Conservation (phyloP, 2,888 invertebrate genomes). For the Eupelmus urozonus region DNA sequence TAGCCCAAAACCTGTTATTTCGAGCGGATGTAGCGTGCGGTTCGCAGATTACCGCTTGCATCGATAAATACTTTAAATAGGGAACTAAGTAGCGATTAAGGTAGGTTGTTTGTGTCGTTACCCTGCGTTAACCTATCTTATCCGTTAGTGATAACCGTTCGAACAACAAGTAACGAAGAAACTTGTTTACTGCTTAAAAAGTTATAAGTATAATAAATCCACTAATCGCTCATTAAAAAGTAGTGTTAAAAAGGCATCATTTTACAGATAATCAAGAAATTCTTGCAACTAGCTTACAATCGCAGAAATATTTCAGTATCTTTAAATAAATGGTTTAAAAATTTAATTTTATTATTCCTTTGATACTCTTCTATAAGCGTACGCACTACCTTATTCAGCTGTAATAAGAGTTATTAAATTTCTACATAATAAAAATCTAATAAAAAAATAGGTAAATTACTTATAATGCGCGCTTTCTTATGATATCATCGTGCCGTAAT, state of each 20-base stretch:
- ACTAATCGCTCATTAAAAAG: too few species aligned
- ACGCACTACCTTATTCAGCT: too few species aligned
- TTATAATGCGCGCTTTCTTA: neutral
- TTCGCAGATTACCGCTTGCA: slow-evolving; percentile 35
- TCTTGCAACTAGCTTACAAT: too few species aligned
- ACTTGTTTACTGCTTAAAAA: slow-evolving; percentile 61
- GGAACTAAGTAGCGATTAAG: slow-evolving; percentile 52
- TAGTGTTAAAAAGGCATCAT: too few species aligned
- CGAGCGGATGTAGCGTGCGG: slow-evolving; percentile 32
- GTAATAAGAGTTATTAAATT: too few species aligned
- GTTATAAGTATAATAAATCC: slow-evolving; percentile 36
- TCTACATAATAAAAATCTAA: too few species aligned
- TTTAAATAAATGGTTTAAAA: too few species aligned
- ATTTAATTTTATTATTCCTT: too few species aligned
- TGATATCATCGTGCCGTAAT: slow-evolving; percentile 21
- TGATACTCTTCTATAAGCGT: too few species aligned
- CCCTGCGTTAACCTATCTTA: slow-evolving; percentile 60
- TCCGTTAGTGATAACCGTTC: slow-evolving; percentile 55
- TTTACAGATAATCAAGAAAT: too few species aligned
- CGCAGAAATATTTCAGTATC: too few species aligned
- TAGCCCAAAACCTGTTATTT: slow-evolving; percentile 7
- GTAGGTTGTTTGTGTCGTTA: slow-evolving; percentile 60
- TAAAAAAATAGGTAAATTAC: too few species aligned
- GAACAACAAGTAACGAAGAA: slow-evolving; percentile 58
- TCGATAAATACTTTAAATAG: slow-evolving; percentile 50